Evolutionary conservation across 2,113 vertebrate genomes (phyloP), one percentile per base, ranked within the genome.

Genomic region (Lamprologus ornatipinnis): DNA sequence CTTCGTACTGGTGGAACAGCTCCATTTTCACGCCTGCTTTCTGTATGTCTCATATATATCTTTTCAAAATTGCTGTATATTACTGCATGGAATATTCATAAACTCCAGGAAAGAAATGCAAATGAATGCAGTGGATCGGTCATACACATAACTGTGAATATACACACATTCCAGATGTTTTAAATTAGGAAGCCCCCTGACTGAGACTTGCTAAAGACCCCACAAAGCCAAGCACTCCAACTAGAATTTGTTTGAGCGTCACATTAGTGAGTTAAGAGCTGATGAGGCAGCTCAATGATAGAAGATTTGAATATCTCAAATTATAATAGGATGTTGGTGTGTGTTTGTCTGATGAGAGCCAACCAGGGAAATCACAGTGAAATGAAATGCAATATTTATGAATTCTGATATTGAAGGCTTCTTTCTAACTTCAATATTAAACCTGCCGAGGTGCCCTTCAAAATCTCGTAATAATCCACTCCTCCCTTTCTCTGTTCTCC

Each of bases 371-470:
- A 89, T 90, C 45, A 87, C 63, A 91, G 85, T 88, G 53, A 89
- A 81, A 91, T 81, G 40, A 86, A 91, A 90, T 92, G 82, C 60
- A 91, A 82, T 92, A 92, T 91, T 93, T 85, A 92, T 93, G 85
- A 88, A 84, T 81, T 55, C 28, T 51, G 80, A 89, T 87, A 88
- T 68, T 84, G 54, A 89, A 80, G 57, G 49, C 75, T 87, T 89
- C 86, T 75, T 58, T 84, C 40, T 53, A 80, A 87, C 87, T 87
- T 88, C 54, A 78, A 85, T 92, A 91, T 92, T 87, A 87, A 90
- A 91, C 70, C 78, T 87, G 60, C 80, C 2, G 85, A 68, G 80
- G 45, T 88, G 87, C 84, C 87, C 80, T 91, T 88, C 57, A 86
- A 81, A 82, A 63, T 75, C 73, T 11, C 3, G 51, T 85, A 85